Base-by-base conservation (phyloP, 2,113 vertebrate genomes). In the Cottus gobio region DNA sequence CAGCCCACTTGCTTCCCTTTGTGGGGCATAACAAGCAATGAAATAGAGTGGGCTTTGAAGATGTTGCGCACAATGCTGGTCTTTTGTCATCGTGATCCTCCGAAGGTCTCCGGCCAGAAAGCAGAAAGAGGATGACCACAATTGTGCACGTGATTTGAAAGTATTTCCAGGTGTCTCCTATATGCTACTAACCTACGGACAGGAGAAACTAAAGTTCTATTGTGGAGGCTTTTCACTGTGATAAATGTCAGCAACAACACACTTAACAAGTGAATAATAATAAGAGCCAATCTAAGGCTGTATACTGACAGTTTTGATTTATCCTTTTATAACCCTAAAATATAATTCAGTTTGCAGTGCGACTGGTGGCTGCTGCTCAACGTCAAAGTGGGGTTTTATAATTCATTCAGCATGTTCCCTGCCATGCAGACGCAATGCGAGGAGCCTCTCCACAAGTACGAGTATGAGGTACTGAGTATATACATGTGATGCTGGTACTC, bases 61-160 rank as follows among this genome's bases (percentile, higher is more conserved):
- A 44, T 22, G 20, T 15, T 50, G 54, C 18, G 20, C 20, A 48
- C 44, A 67, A 5, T 31, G 18, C 57, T n/a, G 5, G 22, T 42
- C 36, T 66, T 68, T 81, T 34, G 46, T 68, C 37, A 8, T 61
- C 62, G 36, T 34, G 69, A 70, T 62, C 34, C 26, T 7, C 26
- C 37, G 11, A 12, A 66, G 63, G 62, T 67, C 34, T 61, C 46
- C 36, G 34, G 13, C 4, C 4, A 28, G 26, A 66, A 52, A 54
- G 42, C 26, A 61, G 20, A n/a, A 31, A 16, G 42, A 70, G 15
- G 31, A 54, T 15, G 16, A 80, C 37, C 11, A 61, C 61, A 48
- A 30, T 9, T 24, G 20, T 52, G 39, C 18, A 31, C 22, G 26
- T 22, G 28, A 61, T 7, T 22, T 46, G 8, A 24, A 12, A 26